Base-by-base conservation (phyloP, 2,888 invertebrate genomes). In the Lapara coniferarum region DNA sequence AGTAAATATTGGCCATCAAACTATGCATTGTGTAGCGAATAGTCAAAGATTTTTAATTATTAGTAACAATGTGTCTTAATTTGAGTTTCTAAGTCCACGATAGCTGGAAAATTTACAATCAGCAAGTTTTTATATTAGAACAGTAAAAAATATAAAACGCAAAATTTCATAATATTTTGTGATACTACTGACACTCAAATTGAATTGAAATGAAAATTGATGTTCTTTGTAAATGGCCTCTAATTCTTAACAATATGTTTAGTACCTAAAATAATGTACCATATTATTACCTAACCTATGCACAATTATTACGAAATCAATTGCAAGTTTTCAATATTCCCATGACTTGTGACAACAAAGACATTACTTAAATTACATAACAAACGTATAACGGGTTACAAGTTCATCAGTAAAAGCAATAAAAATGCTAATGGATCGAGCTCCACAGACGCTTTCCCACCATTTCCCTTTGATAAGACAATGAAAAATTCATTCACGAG, bases 371-470 rank as follows among this genome's bases (percentile, higher is more conserved):
- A 37, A 37, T 37, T 37, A 37, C 37, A 37, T 37, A 37, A 37
- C 37, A 37, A 37, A 37, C 4, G 37, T 37, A 37, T 16, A 63
- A 46, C 3, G 19, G 63, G 13, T 63, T 63, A 63, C 16, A 49
- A 49, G 49, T 63, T 63, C 49, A 63, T 49, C 13, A 49, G 70
- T 73, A 70, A 69, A 71, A 70, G 71, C 70, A 69, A 81, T 81
- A 78, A 77, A 80, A 76, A 80, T 80, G 81, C 75, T 79, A 83
- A 83, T 81, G 79, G 80, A 76, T 71, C 63, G 72, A 73, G 67
- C 69, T 69, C 63, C 73, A 73, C 75, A 73, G 46, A 19, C 73
- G 78, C 77, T 79, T 85, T 85, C 86, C 78, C 84, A 84, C 77
- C 77, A 73, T 71, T 80, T 78, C 78, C 73, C 74, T 71, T 70